Conservation (phyloP, 2,888 invertebrate species). For the Limenitis arthemis region DNA sequence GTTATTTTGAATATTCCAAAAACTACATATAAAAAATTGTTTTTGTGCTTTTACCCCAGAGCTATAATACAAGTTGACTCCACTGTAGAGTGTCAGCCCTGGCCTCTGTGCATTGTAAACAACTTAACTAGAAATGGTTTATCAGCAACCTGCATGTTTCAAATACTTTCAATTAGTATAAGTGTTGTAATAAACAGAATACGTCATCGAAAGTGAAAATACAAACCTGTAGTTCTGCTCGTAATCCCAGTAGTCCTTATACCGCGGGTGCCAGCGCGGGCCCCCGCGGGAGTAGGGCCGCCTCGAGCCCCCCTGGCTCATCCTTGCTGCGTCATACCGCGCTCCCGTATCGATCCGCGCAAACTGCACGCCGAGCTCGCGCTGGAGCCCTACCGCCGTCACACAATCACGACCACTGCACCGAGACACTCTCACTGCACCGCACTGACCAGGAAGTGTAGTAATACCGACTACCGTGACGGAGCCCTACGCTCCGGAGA, state of each 20-base stretch:
- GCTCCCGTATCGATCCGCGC: slow-evolving; percentile 51
- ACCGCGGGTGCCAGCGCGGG: slow-evolving; percentile 65
- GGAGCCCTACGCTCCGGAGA: slow-evolving; percentile 43
- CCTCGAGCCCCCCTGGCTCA: slow-evolving; percentile 66
- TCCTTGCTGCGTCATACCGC: slow-evolving; percentile 52
- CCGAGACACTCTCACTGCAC: slow-evolving; percentile 41
- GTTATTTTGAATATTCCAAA: too few species aligned
- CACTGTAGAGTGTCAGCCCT: too few species aligned
- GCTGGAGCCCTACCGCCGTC: slow-evolving; percentile 30
- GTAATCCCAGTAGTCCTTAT: slow-evolving; percentile 69
- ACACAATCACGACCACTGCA: slow-evolving; percentile 36
- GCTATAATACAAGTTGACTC: too few species aligned
- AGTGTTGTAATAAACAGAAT: not conserved
- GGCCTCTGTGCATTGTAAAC: too few species aligned
- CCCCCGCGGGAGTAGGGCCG: slow-evolving; percentile 65
- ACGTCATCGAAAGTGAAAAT: slow-evolving; percentile 14
- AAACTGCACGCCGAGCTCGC: slow-evolving; percentile 32
- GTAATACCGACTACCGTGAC: slow-evolving; percentile 33
- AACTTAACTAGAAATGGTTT: too few species aligned
- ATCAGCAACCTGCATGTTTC: too few species aligned
- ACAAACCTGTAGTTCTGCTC: slow-evolving; percentile 63
- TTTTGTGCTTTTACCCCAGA: too few species aligned
- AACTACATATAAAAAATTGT: too few species aligned
- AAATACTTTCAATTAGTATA: too few species aligned
- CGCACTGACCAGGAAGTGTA: slow-evolving; percentile 27